Base-by-base conservation (phyloP, 2,113 vertebrate genomes). In the Atrichornis clamosus region DNA sequence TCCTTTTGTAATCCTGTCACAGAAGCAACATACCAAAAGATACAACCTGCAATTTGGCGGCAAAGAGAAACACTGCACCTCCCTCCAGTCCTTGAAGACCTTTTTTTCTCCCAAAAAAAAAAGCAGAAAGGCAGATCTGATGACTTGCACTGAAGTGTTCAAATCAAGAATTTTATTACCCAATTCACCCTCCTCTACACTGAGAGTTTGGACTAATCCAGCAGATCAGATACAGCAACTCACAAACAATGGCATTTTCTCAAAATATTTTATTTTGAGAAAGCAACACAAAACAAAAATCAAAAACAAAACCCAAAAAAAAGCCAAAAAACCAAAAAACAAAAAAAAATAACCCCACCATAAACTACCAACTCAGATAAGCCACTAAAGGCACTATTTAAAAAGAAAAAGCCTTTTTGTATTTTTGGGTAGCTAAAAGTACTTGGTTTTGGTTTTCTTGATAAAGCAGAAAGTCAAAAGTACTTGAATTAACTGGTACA, bases 51-150 rank as follows among this genome's bases (percentile, higher is more conserved):
- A 96, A 89, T 93, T 94, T 92, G 88, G 76, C 0, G 3, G 95
- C 79, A 90, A 94, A 92, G 56, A 84, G 76, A 94, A 96, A 93
- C 39, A 32, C 24, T n/a, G 59, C n/a, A 88, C 88, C 92, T 86
- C 92, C 93, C 79, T 92, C 88, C 46, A 77, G 92, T 90, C 96
- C 96, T 96, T 96, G 95, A 96, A 88, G 76, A 74, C 18, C 42
- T 18, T 39, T 75, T 64, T 55, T 50, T 72, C 42, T n/a, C 10
- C 5, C n/a, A 53, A 0, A 9, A 79, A 67, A 75, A 70, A 76
- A 94, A 68, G 24, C 30, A 84, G 68, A 88, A 90, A 94, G 60
- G 56, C 47, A 93, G 84, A 77, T 86, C 79, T 88, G 62, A 94
- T 0, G 1, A 70, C 79, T 94, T 78, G 68, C 41, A 89, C 37